phyloP scores from a whole-genome alignment of 1,140 invertebrate species.

The Drosophila neocordata region DNA sequence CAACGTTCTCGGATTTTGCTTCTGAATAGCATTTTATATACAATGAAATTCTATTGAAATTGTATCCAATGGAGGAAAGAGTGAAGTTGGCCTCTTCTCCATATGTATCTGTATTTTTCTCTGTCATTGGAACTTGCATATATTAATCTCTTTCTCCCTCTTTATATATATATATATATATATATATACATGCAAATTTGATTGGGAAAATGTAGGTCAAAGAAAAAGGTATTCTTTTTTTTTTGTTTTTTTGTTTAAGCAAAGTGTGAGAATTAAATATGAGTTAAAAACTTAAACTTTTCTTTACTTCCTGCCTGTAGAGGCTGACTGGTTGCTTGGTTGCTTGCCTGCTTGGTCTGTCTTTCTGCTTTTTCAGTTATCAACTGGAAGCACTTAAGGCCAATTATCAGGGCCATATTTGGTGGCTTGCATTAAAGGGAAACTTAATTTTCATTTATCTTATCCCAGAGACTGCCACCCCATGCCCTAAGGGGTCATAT shows the following conservation, averaged over 20 bases:
- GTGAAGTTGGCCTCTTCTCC: too few species aligned
- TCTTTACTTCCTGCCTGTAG: background rate
- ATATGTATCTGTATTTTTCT: too few species aligned
- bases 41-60: too few species aligned
- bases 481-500: conserved; percentile 14
- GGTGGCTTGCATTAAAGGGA: conserved; percentile 12
- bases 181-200: background rate
- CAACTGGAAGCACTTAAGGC: conserved; percentile 20
- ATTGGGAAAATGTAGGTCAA: background rate
- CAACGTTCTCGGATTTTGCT: too few species aligned
- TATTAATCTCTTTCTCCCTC: too few species aligned
- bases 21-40: too few species aligned
- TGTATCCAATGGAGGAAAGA: too few species aligned
- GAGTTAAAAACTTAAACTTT: background rate
- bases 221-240: background rate
- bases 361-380: background rate
- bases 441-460: conserved; percentile 22
- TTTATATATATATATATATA: background rate
- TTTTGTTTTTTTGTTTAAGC: background rate
- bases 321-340: too few species aligned
- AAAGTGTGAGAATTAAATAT: conserved; percentile 1
- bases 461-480: conserved; percentile 12
- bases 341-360: too few species aligned
- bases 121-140: too few species aligned
- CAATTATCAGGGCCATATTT: conserved; percentile 20